phyloP scores from a whole-genome alignment of 2,113 vertebrate species.

The Otus sunia region DNA sequence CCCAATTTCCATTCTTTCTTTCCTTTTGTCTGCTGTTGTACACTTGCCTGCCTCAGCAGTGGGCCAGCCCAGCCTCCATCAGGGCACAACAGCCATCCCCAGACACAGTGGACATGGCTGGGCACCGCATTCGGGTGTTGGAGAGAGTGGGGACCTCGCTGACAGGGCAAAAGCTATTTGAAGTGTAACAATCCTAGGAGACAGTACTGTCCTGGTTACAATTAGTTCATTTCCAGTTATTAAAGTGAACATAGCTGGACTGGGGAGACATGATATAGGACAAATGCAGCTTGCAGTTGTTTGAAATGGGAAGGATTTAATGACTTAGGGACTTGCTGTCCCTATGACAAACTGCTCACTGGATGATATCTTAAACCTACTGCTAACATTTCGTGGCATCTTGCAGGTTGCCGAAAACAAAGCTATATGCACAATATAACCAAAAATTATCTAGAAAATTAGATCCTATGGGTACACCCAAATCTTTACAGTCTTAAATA shows the following conservation, averaged over 20 bases:
- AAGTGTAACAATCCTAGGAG: not conserved
- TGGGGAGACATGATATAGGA: not conserved
- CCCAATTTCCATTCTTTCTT: not conserved
- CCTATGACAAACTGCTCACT: not conserved
- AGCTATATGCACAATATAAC: not conserved
- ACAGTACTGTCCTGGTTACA: not conserved
- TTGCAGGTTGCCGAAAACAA: not conserved
- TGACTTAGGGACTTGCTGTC: not conserved
- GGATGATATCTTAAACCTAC: not conserved
- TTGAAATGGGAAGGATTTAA: not conserved
- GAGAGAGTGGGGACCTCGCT: not conserved
- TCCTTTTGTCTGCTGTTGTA: not conserved
- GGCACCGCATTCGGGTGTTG: rapidly evolving
- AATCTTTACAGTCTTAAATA: not conserved
- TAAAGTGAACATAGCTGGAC: not conserved
- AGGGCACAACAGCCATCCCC: not conserved
- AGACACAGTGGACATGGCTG: rapidly evolving
- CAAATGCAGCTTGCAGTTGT: not conserved
- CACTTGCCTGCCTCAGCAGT: not conserved
- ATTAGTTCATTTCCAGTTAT: not conserved
- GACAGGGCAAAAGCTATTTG: not conserved
- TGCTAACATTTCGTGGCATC: not conserved
- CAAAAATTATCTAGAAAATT: not conserved
- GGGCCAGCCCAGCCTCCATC: not conserved
- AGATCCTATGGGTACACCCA: not conserved